Conservation (phyloP, 2,797 vertebrate genomes). For the Helicolenus hilgendorfi region DNA sequence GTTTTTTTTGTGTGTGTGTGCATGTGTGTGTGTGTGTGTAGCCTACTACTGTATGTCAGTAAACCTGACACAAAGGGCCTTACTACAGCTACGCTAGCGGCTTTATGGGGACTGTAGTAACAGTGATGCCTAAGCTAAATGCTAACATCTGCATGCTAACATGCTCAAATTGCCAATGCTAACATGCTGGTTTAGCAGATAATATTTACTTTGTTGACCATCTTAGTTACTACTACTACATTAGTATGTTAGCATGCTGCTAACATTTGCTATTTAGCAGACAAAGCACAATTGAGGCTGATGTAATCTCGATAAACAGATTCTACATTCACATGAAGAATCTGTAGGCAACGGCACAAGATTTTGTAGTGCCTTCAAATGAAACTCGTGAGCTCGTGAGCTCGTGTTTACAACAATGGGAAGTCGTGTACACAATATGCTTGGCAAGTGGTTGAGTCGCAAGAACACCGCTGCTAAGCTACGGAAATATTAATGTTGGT, state of each 20-base stretch:
- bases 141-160: background rate
- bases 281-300: background rate
- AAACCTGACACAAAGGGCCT: background rate
- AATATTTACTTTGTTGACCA: background rate
- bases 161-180: background rate
- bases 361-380: too few relatives aligned
- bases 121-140: background rate
- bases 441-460: too few relatives aligned
- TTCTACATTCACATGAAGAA: too few relatives aligned
- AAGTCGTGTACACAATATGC: too few relatives aligned
- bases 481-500: too few relatives aligned
- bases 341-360: too few relatives aligned
- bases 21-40: background rate
- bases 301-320: too few relatives aligned
- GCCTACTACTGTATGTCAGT: background rate
- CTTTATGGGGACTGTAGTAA: background rate
- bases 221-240: background rate
- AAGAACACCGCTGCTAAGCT: too few relatives aligned
- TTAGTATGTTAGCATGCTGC: background rate
- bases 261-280: background rate
- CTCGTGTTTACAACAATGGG: too few relatives aligned
- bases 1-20: background rate
- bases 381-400: too few relatives aligned
- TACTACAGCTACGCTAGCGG: too few relatives aligned
- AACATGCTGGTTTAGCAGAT: background rate